Conservation (phyloP, 1,140 invertebrate species). For the Leptinotarsa defecta region DNA sequence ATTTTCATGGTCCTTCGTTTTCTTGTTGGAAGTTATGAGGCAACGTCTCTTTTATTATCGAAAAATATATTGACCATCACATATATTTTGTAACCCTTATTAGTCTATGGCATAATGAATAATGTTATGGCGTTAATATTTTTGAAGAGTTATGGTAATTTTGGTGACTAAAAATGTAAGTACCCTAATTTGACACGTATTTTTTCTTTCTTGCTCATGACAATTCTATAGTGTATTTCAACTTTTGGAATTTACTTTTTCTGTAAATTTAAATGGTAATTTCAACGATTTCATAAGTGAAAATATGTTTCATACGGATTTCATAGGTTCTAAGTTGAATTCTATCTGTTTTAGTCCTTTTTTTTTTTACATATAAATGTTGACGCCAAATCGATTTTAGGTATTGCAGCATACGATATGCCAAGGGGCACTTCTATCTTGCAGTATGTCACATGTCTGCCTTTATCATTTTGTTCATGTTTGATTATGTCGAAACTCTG, state of each 20-base stretch:
- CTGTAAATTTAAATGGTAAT: neutral
- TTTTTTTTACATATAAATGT: too few species aligned
- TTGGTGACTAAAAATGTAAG: conserved; percentile 1
- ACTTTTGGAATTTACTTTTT: neutral
- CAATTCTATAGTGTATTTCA: neutral
- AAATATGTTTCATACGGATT: neutral
- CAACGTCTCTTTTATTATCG: neutral
- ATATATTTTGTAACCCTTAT: neutral
- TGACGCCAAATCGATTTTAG: too few species aligned
- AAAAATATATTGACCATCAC: neutral
- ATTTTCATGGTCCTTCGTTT: too few species aligned
- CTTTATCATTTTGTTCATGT: neutral
- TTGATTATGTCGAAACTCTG: neutral
- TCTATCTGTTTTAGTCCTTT: neutral
- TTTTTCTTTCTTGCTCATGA: neutral
- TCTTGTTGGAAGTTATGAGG: too few species aligned
- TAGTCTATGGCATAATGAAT: neutral
- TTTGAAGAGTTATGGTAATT: conserved; percentile 8
- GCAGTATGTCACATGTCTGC: too few species aligned
- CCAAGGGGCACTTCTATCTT: too few species aligned
- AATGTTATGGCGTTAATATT: neutral
- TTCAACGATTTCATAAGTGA: neutral
- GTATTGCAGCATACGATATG: too few species aligned
- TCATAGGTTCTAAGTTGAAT: neutral
- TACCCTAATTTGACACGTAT: neutral